Conservation (phyloP, 2,113 vertebrate genomes). For the Mastomys coucha region DNA sequence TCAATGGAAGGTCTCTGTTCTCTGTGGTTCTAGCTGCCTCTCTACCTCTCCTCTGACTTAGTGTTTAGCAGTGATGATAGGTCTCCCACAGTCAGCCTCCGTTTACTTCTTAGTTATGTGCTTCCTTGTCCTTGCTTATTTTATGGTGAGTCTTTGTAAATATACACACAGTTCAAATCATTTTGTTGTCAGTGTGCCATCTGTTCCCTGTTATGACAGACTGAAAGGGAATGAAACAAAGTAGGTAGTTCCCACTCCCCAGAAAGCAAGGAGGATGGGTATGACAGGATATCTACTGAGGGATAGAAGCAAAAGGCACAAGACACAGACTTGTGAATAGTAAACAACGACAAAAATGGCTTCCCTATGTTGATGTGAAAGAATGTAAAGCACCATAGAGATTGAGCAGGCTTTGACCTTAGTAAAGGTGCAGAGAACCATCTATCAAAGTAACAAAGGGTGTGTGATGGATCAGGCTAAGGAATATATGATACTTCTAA, state of each 20-base stretch:
- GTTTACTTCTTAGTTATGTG: not conserved
- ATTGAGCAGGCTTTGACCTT: not conserved
- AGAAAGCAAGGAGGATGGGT: not conserved
- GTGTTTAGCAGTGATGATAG: not conserved
- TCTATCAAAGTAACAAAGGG: not conserved
- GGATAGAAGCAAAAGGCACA: not conserved
- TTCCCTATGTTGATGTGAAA: not conserved
- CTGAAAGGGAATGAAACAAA: not conserved
- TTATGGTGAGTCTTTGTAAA: not conserved
- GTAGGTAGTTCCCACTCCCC: not conserved
- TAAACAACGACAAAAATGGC: not conserved
- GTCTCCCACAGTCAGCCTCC: not conserved
- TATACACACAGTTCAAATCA: not conserved
- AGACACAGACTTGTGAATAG: not conserved
- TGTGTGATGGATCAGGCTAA: not conserved
- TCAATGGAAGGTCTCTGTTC: not conserved
- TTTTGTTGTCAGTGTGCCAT: not conserved
- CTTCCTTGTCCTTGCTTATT: not conserved
- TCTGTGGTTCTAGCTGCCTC: not conserved
- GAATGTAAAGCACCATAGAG: not conserved
- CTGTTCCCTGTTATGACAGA: not conserved
- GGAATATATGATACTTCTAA: not conserved
- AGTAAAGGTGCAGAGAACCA: not conserved
- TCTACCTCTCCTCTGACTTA: not conserved
- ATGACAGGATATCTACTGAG: rapidly evolving